A percentile compares a stretch with the other conserved stretches of the same genome.
These are phyloP conservation scores for Oscheius sp. DNA, from an alignment of 1,140 invertebrate genomes.

Conservation along the genomic window DNA sequence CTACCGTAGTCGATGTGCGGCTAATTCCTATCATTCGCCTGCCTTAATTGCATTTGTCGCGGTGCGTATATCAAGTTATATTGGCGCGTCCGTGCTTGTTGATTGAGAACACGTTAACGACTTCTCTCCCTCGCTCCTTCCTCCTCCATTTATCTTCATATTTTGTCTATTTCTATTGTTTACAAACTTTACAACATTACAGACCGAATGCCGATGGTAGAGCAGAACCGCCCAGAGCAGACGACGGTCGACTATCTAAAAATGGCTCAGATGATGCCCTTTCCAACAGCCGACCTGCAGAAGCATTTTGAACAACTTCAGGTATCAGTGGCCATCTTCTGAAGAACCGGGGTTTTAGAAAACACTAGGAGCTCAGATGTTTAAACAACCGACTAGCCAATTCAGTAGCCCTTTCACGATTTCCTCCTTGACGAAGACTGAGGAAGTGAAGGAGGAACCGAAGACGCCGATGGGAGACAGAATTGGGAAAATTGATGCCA, in stretches of 20 bases:
- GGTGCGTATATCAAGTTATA: constrained; percentile 9
- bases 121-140: not conserved
- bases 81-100: not conserved
- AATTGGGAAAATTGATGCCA: not conserved
- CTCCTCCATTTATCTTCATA: not conserved
- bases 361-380: not conserved
- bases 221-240: not conserved
- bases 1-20: not conserved
- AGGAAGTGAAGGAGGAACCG: constrained; percentile 7
- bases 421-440: constrained; percentile 22
- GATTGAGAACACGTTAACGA: too few species aligned
- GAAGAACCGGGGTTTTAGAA: not conserved
- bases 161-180: too few species aligned
- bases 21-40: not conserved
- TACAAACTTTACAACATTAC: too few species aligned
- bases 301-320: not conserved
- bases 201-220: not conserved
- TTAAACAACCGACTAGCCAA: not conserved
- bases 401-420: constrained; percentile 32
- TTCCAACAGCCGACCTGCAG: not conserved
- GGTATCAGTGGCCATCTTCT: not conserved
- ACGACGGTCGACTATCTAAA: not conserved
- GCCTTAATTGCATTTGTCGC: not conserved
- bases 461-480: constrained; percentile 8
- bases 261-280: not conserved